These are phyloP conservation scores for Formica selysi DNA, from an alignment of 1,140 invertebrate genomes.

Conservation along the genomic window DNA sequence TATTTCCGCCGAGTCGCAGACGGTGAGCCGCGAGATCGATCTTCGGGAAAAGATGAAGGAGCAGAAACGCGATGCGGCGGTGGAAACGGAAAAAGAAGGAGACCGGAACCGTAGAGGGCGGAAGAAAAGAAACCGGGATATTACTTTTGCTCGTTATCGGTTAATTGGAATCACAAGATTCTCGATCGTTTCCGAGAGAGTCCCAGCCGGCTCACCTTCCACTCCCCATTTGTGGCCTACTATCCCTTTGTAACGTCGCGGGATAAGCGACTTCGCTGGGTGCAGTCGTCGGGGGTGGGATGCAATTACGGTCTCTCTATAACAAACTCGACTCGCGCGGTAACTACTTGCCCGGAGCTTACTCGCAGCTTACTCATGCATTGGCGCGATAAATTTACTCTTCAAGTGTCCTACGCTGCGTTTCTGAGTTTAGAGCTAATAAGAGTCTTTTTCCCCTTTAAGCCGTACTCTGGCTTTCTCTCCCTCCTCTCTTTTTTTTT, in stretches of 20 bases:
- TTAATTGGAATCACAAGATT: constrained; percentile 78
- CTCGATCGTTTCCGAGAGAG: constrained; percentile 70
- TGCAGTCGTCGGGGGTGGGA: constrained; percentile 55
- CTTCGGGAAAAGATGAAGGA: constrained; percentile 39
- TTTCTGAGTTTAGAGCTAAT: constrained; percentile 42
- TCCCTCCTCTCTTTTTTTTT: no score
- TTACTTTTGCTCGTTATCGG: constrained; percentile 78
- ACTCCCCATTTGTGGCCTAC: constrained; percentile 1
- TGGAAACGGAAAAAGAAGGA: not conserved
- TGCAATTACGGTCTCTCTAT: constrained; percentile 68
- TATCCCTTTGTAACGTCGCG: constrained; percentile 58
- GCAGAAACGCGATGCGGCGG: not conserved
- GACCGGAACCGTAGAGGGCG: not conserved
- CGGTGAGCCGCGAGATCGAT: constrained; percentile 62
- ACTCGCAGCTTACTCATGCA: constrained; percentile 63
- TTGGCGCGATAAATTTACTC: constrained; percentile 63
- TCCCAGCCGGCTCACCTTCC: not conserved
- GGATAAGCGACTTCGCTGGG: constrained; percentile 65
- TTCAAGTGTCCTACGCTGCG: constrained; percentile 29
- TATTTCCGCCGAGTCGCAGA: constrained; percentile 40
- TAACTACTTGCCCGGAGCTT: constrained; percentile 58
- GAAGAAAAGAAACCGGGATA: constrained; percentile 64
- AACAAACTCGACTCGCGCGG: constrained; percentile 68
- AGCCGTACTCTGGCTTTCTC: not conserved
- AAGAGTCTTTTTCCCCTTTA: not conserved